Evolutionary conservation across 35 echinoderm and acorn worm genomes (phyloP).

Genomic region (Patiria miniata): DNA sequence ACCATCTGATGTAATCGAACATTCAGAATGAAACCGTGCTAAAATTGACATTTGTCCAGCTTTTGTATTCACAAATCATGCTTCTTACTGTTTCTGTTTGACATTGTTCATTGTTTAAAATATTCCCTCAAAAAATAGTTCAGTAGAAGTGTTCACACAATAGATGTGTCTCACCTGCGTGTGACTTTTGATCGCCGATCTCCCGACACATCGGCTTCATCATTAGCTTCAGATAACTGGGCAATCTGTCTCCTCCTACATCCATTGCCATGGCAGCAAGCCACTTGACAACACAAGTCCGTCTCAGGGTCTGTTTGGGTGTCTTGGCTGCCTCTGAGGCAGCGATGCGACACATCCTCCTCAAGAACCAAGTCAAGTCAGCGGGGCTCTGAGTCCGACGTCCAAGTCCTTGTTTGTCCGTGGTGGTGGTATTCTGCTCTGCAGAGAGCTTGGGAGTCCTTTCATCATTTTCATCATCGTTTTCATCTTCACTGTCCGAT

Average conservation of each 20-base stretch:
- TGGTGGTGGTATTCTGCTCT: neutral
- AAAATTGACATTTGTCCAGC: too few species aligned
- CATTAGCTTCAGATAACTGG: constrained; percentile 54
- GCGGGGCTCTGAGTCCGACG: neutral
- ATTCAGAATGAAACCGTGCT: too few species aligned
- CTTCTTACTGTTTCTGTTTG: too few species aligned
- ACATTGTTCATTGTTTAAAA: too few species aligned
- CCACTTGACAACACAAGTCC: constrained; percentile 84
- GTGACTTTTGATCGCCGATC: constrained; percentile 65
- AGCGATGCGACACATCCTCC: constrained; percentile 73
- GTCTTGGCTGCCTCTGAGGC: constrained; percentile 67
- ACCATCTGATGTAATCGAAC: too few species aligned
- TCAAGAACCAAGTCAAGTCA: constrained; percentile 64
- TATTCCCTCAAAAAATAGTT: neutral
- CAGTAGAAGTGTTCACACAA: too few species aligned
- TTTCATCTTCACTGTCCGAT: constrained; percentile 28
- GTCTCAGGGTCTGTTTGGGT: constrained; percentile 46
- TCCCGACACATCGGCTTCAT: constrained; percentile 63
- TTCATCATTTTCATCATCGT: neutral
- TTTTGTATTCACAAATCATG: too few species aligned
- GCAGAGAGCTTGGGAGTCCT: neutral
- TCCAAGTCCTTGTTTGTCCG: neutral
- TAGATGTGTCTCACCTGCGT: constrained; percentile 57
- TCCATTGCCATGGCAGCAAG: constrained; percentile 76
- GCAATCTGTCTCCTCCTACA: constrained; percentile 49